Evolutionary conservation across 1,140 invertebrate genomes (phyloP), one percentile per base, ranked within the genome.

Genomic region (Aphaenogaster ashmeadi): DNA sequence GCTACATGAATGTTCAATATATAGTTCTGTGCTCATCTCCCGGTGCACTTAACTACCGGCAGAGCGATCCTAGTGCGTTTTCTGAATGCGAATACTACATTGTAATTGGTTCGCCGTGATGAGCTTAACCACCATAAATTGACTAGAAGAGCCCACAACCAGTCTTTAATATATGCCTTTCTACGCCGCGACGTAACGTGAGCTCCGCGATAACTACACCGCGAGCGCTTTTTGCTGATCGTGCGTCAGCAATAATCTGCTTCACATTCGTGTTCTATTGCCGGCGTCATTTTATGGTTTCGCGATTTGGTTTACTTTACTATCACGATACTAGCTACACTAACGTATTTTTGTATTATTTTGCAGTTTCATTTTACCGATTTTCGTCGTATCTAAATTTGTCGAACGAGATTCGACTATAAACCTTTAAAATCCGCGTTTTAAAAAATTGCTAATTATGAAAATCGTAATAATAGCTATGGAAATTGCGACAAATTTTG

Each of bases 81-180:
- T 74, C 69, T 44, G 80, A 83, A 74, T 83, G 80, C 80, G 80
- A 84, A 60, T 84, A 74, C 67, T 84, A 84, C 69, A 84, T 84
- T 84, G 69, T 84, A 84, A 84, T 84, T 84, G 80, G 69, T 60
- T 84, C 54, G 18, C 54, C 69, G 44, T 84, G 80, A 84, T 84
- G 80, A 84, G 69, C 80, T 84, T 60, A 74, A 84, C 80, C 41
- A 15, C 69, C 69, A 84, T 84, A 84, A 84, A 84, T 84, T 84
- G 54, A 74, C 80, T 74, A 75, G 80, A 84, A 84, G 67, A 74
- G 54, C 41, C 21, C 54, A 50, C 67, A 60, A 84, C 80, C 80
- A 69, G 80, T 84, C 69, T 84, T 74, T 84, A 84, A 84, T 84
- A 56, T 74, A 84, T 74, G 80, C 80, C 80, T 83, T 60, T 72